Base-by-base conservation (phyloP, 2,797 vertebrate genomes). In the Pogonophryne albipinna region DNA sequence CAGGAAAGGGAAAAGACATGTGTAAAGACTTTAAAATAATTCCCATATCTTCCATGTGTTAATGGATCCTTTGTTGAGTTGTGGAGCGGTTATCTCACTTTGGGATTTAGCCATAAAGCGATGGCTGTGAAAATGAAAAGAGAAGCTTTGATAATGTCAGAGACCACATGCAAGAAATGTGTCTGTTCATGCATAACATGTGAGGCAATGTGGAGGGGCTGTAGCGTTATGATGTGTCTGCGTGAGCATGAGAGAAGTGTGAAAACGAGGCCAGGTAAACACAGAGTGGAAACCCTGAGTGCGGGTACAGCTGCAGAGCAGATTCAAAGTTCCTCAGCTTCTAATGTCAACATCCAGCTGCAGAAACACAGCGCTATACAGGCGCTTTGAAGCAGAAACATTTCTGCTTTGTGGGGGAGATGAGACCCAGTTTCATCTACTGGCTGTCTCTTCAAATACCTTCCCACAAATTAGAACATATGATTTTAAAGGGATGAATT, bases 251-350 rank as follows among this genome's bases (percentile, higher is more conserved):
- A 61, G 65, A 67, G 58, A 4, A 47, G 42, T 70, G 59, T 67
- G 61, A 72, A 53, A 75, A 82, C 38, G 44, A 79, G 67, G 46
- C 38, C 66, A 78, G 74, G 72, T 78, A 75, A 82, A 88, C 34
- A 58, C 31, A 23, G 47, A 57, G 60, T 38, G 19, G 31, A 53
- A 19, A 49, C 55, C 50, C 42, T 20, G 31, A 38, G 50, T 59
- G 44, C 4, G 31, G 44, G 51, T 66, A 44, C 55, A 78, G 61
- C 65, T 66, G 49, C 55, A 63, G 42, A 61, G 19, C 45, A 12
- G 53, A 75, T 63, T 66, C 34, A n/a, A 60, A 27, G 60, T 44
- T 70, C 46, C 55, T 44, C 67, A 57, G 71, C 63, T 31, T 62
- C 59, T 23, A 45, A 56, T 42, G 56, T 70, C 23, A 34, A 51